These are phyloP conservation scores for Elgaria multicarinata DNA, from an alignment of 2,113 vertebrate genomes.

Conservation along the genomic window DNA sequence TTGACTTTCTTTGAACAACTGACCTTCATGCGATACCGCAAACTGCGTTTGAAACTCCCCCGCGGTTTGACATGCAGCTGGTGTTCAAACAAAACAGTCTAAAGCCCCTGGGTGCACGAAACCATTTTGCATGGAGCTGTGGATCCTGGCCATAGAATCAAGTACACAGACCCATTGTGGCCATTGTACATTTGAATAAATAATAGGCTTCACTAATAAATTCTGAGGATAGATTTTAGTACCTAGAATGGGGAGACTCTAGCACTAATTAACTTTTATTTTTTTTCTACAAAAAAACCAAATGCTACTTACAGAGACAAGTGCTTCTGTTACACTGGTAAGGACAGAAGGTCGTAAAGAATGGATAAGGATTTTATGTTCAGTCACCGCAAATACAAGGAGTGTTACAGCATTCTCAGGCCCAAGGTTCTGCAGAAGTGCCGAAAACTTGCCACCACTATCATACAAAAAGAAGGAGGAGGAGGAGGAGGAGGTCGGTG, in stretches of 20 bases:
- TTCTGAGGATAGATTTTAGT: background rate
- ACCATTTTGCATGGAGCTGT: background rate
- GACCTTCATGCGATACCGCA: background rate
- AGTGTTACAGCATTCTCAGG: conserved; percentile 95
- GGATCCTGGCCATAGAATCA: background rate
- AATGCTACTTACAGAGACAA: conserved; percentile 91
- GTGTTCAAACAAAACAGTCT: background rate
- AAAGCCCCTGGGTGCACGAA: background rate
- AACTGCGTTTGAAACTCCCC: background rate
- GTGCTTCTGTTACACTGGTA: conserved; percentile 96
- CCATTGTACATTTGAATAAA: background rate
- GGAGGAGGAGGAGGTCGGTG: conserved; percentile 1
- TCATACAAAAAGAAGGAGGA: conserved; percentile 7
- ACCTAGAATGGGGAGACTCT: background rate
- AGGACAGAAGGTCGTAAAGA: conserved; percentile 95
- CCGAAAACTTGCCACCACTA: conserved; percentile 95
- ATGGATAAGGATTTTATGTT: conserved; percentile 98
- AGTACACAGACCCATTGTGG: background rate
- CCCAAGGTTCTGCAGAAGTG: conserved; percentile 93
- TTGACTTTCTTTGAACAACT: background rate
- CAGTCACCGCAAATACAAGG: conserved; percentile 94
- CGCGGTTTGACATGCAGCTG: conserved; percentile 7
- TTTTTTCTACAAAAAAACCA: background rate
- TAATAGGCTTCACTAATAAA: background rate
- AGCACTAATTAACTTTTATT: background rate